A percentile compares a stretch with the other conserved stretches of the same genome.
Conservation (phyloP, 2,113 vertebrate species). For the Macaca nemestrina region DNA sequence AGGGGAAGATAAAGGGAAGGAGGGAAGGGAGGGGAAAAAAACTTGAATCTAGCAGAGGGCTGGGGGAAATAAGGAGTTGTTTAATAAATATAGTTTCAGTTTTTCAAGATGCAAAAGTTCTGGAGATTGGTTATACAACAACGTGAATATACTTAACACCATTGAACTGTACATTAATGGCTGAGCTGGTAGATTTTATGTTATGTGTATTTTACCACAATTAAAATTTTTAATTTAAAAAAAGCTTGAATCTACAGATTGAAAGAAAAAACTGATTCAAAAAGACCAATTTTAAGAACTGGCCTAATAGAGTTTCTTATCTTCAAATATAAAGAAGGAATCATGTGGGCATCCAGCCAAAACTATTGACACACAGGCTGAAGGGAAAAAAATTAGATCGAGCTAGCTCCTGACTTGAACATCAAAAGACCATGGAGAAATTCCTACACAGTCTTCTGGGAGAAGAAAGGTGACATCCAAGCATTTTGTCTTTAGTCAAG, state of each 20-base stretch:
- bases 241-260: background rate
- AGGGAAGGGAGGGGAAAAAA: background rate
- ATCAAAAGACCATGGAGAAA: background rate
- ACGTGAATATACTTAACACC: background rate
- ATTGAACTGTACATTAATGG: background rate
- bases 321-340: conserved; percentile 4
- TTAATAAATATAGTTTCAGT: background rate
- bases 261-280: background rate
- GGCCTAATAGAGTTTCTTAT: background rate
- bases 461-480: background rate
- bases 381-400: background rate
- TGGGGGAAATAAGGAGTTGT: background rate
- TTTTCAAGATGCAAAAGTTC: background rate
- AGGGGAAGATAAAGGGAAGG: too few relatives aligned
- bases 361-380: background rate
- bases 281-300: background rate
- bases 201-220: background rate
- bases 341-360: background rate
- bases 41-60: background rate
- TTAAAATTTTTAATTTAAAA: background rate
- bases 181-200: background rate
- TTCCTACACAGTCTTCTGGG: background rate
- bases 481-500: background rate
- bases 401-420: background rate
- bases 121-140: background rate